Evolutionary conservation across 2,797 vertebrate species (phyloP), one percentile per base, ranked within the genome.

Genomic region (Falco biarmicus): DNA sequence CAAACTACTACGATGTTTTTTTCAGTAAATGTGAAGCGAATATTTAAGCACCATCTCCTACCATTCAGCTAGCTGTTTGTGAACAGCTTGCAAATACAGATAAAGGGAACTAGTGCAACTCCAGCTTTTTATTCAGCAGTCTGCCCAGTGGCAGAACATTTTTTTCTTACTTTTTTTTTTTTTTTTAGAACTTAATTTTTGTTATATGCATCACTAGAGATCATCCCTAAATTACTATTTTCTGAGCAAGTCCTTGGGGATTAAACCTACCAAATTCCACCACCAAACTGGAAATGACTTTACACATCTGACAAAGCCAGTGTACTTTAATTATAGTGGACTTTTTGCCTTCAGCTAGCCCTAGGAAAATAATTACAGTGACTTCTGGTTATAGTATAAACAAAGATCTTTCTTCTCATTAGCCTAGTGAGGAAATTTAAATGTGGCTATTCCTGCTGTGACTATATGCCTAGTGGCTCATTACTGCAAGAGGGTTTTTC

Each of bases 31-130:
- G 48, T 32, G 32, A 83, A 79, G 34, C 88, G 61, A 95, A 86
- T 96, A 84, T 85, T 93, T 93, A 83, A 95, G 70, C 54, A 74
- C 90, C 82, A 87, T 90, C 26, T 84, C 69, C 17, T 73, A 24
- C 80, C 78, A 45, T 89, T 90, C 53, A 13, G 68, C 61, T 61
- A n/a, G 34, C 47, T 92, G 45, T 96, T 95, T 94, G 71, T 90
- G 89, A 97, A 93, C 95, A 96, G 96, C 95, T 97, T 97, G 84
- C 91, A 97, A 96, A 95, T 75, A 79, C 74, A 94, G 96, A 97
- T 95, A 97, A 95, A 13, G 12, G 51, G 53, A 80, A 43, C n/a
- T 89, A 96, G 95, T 76, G 69, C 39, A 94, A 77, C n/a, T 87
- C 60, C 8, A 59, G 54, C 68, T 80, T 95, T 97, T 94, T 92